Percentiles rank a stretch among this genome's conserved stretches.
phyloP scores from a whole-genome alignment of 2,888 invertebrate species.

The Molorchus minor region DNA sequence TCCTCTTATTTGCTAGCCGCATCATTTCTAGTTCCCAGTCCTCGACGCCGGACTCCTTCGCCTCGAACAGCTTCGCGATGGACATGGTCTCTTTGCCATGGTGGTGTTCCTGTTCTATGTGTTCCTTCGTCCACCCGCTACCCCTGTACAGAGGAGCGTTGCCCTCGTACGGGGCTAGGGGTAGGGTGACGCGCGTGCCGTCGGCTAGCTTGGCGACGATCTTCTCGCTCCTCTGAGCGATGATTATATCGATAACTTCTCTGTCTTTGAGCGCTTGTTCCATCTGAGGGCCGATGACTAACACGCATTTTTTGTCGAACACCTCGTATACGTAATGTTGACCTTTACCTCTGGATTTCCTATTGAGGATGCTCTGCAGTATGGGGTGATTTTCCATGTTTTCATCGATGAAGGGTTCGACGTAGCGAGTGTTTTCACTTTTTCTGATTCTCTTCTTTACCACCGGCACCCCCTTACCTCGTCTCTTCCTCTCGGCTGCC shows the following conservation, averaged over 20 bases:
- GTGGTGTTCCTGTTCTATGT: conserved; percentile 58
- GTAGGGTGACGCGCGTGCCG: conserved; percentile 75
- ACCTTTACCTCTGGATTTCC: conserved; percentile 66
- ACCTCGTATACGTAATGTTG: conserved; percentile 77
- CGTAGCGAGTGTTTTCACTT: conserved; percentile 53
- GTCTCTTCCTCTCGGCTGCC: conserved; percentile 48
- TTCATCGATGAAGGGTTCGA: conserved; percentile 57
- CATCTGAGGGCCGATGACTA: conserved; percentile 76
- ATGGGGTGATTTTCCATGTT: conserved; percentile 56
- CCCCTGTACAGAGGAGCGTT: conserved; percentile 55
- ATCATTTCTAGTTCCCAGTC: conserved; percentile 61
- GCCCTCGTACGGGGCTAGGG: conserved; percentile 59
- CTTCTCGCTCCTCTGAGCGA: conserved; percentile 78
- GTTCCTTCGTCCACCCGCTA: conserved; percentile 66
- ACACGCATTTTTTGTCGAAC: conserved; percentile 73
- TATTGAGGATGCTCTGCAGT: conserved; percentile 62
- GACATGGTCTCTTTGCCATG: conserved; percentile 62
- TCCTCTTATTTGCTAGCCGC: conserved; percentile 57
- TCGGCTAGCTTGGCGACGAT: conserved; percentile 75
- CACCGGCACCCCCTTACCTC: conserved; percentile 58
- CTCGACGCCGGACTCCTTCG: conserved; percentile 58
- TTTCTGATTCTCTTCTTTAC: conserved; percentile 57
- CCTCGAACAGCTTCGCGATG: conserved; percentile 71
- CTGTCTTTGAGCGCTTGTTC: conserved; percentile 80
- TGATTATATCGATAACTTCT: conserved; percentile 78